These are phyloP conservation scores for Halcyon badia DNA, from an alignment of 2,797 vertebrate genomes.

Conservation along the genomic window DNA sequence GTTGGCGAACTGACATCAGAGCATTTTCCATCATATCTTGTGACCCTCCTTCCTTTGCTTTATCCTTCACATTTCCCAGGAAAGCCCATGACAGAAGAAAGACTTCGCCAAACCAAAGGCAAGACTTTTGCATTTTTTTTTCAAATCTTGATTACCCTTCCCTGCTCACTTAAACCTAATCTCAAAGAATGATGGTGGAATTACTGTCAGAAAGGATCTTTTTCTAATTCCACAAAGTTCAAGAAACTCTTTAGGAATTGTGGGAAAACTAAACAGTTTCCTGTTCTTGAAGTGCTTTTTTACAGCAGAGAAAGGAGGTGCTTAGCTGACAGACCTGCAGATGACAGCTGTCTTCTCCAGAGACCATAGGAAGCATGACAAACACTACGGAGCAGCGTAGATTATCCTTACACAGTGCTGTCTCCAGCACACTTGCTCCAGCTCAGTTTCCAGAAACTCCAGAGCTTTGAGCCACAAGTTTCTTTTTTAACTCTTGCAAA, in stretches of 20 bases:
- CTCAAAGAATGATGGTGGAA: neutral
- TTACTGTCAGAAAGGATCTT: neutral
- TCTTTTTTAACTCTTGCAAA: neutral
- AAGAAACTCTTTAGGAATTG: neutral
- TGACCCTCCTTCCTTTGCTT: neutral
- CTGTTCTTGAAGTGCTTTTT: neutral
- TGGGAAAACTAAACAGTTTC: neutral
- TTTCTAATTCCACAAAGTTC: neutral
- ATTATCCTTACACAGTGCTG: neutral
- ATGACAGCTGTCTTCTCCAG: neutral
- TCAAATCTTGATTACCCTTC: neutral
- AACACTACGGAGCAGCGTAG: neutral
- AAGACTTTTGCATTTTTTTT: neutral
- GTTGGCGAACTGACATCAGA: neutral
- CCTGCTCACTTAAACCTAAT: neutral
- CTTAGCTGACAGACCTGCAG: neutral
- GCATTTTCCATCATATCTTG: neutral
- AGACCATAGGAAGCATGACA: neutral
- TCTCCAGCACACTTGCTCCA: neutral
- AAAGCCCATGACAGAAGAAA: neutral
- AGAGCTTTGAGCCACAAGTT: neutral
- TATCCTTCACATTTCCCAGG: neutral
- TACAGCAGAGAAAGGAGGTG: neutral
- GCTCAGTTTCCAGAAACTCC: neutral
- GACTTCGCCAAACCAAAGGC: neutral